Percentiles rank a stretch among this genome's conserved stretches.
phyloP scores from a whole-genome alignment of 2,797 vertebrate genomes.

The Liasis olivaceus region DNA sequence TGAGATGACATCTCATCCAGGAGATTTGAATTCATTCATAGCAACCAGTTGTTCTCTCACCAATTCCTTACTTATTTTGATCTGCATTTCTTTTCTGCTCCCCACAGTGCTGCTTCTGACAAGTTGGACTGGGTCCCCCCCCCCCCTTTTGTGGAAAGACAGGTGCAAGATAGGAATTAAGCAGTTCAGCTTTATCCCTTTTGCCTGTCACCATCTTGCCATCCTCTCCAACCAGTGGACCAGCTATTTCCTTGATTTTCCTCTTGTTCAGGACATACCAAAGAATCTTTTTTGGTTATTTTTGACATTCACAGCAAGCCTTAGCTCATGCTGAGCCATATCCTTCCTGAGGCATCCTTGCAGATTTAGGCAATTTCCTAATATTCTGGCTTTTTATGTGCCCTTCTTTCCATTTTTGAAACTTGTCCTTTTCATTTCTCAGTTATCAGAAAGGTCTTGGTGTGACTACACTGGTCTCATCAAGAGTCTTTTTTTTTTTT shows the following conservation, averaged over 20 bases:
- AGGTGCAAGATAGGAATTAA: background rate
- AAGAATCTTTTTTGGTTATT: background rate
- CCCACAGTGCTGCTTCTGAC: background rate
- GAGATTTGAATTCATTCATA: background rate
- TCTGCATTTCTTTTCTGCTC: background rate
- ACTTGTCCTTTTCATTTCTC: background rate
- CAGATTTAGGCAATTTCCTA: background rate
- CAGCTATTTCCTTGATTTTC: background rate
- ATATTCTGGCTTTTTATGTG: background rate
- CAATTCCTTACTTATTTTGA: background rate
- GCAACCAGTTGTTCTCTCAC: background rate
- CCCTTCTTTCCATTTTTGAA: background rate
- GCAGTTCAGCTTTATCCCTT: background rate
- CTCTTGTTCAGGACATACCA: background rate
- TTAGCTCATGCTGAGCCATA: background rate
- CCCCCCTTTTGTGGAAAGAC: background rate
- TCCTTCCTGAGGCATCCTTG: background rate
- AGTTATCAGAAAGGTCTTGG: background rate
- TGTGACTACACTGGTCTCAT: background rate
- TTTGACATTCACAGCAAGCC: background rate
- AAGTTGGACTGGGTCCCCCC: background rate
- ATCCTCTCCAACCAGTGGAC: background rate
- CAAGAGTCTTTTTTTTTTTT: background rate
- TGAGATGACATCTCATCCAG: background rate
- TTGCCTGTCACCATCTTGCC: background rate